Evolutionary conservation across 92 coral and sea anemone species (phyloP), one percentile per base, ranked within the genome.

Genomic region (Chrysogorgia sp.): DNA sequence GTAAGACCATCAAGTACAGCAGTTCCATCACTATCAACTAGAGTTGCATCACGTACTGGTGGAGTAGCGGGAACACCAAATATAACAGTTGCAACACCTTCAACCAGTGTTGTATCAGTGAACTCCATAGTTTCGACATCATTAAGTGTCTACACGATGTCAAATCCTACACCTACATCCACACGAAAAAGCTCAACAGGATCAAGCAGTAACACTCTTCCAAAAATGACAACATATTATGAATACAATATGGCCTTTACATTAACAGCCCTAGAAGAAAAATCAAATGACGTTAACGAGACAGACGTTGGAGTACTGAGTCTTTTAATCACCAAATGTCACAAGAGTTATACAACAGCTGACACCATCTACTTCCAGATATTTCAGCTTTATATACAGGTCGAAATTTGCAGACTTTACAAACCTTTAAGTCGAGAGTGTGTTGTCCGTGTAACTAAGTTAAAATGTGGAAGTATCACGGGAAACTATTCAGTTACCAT

Each of bases 91-190:
- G 28, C 63, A 24, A 12, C 77, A 25, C 52, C 66, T 55, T 23
- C 61, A 2, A 32, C 75, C 12, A 26, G 40, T 19, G 35, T 48
- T 3, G 22, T 68, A 19, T 65, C 87, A 2, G 65, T 57, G 21
- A 37, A 14, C 34, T 21, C 52, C 0, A 84, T 63, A 26, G 76
- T 47, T 13, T 71, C 93, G 21, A 47, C 86, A 26, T 29, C 72
- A 61, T 12, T 35, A 61, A 61, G 35, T 15, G 68, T 25, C 0
- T 20, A 12, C 20, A 56, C 12, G 26, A 5, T 23, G 24, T 1
- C 62, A 28, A 22, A 22, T 12, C 30, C 62, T 4, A 12, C 62
- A 56, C 24, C 26, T 13, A 12, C 30, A 20, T 12, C 62, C 30
- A 17, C 62, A 56, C 12, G 24, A 10, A 22, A 9, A 12, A 25